Evolutionary conservation across 1,140 invertebrate species (phyloP).

Genomic region (Trissolcus basalis): DNA sequence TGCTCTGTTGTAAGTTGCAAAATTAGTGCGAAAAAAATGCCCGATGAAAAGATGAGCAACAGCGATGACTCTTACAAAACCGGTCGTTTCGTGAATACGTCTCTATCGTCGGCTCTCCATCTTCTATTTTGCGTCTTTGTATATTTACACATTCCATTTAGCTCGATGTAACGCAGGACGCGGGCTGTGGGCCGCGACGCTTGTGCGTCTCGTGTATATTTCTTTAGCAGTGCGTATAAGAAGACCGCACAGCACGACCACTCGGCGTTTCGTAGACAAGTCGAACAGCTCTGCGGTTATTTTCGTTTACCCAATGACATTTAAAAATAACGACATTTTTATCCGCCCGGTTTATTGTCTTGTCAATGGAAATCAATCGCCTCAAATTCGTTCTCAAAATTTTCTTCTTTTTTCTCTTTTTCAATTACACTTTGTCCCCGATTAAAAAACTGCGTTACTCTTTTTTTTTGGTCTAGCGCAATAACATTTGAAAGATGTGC

Average conservation of each 20-base stretch:
- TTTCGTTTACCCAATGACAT: constrained; percentile 25
- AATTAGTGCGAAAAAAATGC: constrained; percentile 1
- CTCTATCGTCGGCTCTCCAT: constrained; percentile 48
- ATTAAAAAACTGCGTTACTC: too few species aligned
- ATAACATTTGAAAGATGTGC: too few species aligned
- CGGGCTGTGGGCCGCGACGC: constrained; percentile 67
- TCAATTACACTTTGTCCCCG: too few species aligned
- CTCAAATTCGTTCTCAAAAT: not conserved
- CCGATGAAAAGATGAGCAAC: constrained; percentile 2
- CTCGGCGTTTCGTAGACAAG: constrained; percentile 30
- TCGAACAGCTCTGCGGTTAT: constrained; percentile 26
- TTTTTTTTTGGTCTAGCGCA: too few species aligned
- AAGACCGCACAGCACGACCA: constrained; percentile 61
- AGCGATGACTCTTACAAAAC: constrained; percentile 37
- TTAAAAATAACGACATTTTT: constrained; percentile 25
- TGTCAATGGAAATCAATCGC: too few species aligned
- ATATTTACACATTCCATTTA: constrained; percentile 74
- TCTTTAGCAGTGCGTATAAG: constrained; percentile 65
- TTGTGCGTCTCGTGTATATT: constrained; percentile 74
- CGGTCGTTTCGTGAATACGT: constrained; percentile 41
- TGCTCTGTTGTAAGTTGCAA: not conserved
- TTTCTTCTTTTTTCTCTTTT: too few species aligned
- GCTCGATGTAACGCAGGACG: constrained; percentile 72
- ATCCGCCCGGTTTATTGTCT: not conserved
- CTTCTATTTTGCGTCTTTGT: constrained; percentile 62